Evolutionary conservation across 1,140 invertebrate genomes (phyloP).

Genomic region (Saccostrea echinata): DNA sequence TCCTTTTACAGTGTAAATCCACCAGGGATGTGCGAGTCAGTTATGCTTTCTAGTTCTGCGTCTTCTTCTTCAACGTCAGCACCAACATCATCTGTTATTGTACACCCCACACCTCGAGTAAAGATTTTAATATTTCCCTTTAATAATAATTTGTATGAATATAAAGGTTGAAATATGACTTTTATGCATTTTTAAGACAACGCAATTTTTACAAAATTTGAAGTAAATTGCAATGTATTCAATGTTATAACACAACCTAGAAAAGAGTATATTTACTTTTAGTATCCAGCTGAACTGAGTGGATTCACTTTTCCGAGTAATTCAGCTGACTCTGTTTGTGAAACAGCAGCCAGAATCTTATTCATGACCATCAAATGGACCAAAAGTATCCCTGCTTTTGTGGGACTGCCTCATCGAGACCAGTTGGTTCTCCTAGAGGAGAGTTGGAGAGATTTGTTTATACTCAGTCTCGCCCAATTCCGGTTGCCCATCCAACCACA

Average conservation of each 20-base stretch:
- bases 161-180: too few relatives aligned
- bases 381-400: slow-evolving; percentile 88
- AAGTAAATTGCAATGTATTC: too few relatives aligned
- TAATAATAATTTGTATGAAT: too few relatives aligned
- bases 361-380: slow-evolving; percentile 95
- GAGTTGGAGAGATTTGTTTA: slow-evolving; percentile 96
- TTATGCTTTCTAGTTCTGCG: slow-evolving; percentile 46
- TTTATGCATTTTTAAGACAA: too few relatives aligned
- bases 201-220: too few relatives aligned
- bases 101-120: slow-evolving; percentile 75
- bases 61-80: slow-evolving; percentile 32
- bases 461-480: slow-evolving; percentile 92
- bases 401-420: slow-evolving; percentile 87
- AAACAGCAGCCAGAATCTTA: slow-evolving; percentile 91
- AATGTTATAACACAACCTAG: background rate
- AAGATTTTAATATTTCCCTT: background rate
- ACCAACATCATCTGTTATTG: slow-evolving; percentile 57
- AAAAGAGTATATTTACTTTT: slow-evolving; percentile 50
- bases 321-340: slow-evolving; percentile 85
- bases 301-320: slow-evolving; percentile 74
- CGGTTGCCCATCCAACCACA: slow-evolving; percentile 88
- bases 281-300: slow-evolving; percentile 78
- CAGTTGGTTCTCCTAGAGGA: slow-evolving; percentile 91
- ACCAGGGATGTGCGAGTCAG: slow-evolving; percentile 61
- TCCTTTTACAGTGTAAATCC: slow-evolving; percentile 66